Conservation (phyloP, 2,888 invertebrate genomes). For the Hyles lineata region DNA sequence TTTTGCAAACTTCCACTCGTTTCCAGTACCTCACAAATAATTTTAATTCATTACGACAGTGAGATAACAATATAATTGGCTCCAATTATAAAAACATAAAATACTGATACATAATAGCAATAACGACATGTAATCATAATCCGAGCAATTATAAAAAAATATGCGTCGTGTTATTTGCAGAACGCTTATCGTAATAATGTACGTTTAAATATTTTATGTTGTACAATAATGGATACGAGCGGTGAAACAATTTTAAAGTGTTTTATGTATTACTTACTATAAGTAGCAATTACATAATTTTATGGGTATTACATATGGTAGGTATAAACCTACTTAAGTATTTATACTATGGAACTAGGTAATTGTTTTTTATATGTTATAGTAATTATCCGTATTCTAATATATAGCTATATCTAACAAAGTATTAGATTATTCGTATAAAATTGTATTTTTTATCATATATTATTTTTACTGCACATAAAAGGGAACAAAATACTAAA, state of each 20-base stretch:
- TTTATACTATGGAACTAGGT: too few relatives aligned
- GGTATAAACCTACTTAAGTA: too few relatives aligned
- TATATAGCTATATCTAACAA: too few relatives aligned
- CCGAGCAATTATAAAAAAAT: background rate
- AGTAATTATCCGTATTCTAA: too few relatives aligned
- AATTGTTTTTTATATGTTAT: too few relatives aligned
- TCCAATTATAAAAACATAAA: constrained; percentile 8
- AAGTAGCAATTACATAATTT: too few relatives aligned
- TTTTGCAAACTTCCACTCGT: background rate
- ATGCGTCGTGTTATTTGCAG: background rate
- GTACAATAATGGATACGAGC: background rate
- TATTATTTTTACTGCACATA: too few relatives aligned
- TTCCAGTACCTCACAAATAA: background rate
- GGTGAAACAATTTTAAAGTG: background rate
- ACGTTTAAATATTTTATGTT: background rate
- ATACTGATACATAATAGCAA: background rate
- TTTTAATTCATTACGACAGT: background rate
- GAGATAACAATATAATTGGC: background rate
- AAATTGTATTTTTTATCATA: too few relatives aligned
- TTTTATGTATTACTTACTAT: too few relatives aligned
- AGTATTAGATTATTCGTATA: too few relatives aligned
- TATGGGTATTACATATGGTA: too few relatives aligned
- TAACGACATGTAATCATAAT: constrained; percentile 1
- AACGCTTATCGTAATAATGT: background rate
- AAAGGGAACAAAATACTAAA: too few relatives aligned